Percentiles rank a stretch among this genome's conserved stretches.
Evolutionary conservation across 2,888 invertebrate species (phyloP).

Genomic region (Acrobasis repandana): DNA sequence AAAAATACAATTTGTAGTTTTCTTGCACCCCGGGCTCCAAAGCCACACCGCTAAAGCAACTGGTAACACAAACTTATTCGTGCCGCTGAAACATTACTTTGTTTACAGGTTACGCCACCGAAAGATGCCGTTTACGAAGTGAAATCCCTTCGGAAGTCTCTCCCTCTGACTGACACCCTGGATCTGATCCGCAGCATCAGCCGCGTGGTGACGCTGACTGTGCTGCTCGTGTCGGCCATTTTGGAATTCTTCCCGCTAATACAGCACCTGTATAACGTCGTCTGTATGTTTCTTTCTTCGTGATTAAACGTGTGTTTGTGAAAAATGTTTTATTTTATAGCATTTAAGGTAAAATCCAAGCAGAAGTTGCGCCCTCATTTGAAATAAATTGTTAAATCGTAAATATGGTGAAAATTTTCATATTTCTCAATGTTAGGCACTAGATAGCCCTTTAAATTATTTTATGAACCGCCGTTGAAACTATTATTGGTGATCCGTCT

Average conservation of each 20-base stretch:
- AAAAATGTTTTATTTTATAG: neutral
- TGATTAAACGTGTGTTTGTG: conserved; percentile 23
- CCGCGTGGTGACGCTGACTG: conserved; percentile 50
- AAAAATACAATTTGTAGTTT: no score
- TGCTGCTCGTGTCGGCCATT: conserved; percentile 47
- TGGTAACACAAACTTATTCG: no score
- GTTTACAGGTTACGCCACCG: conserved; percentile 63
- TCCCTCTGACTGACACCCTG: conserved; percentile 41
- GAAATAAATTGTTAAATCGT: no score
- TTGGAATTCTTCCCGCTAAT: conserved; percentile 64
- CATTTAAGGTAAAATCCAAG: no score
- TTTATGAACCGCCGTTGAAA: no score
- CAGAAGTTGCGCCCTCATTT: no score
- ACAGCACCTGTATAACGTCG: conserved; percentile 35
- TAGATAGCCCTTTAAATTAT: no score
- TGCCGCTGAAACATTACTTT: neutral
- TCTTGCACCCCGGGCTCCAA: no score
- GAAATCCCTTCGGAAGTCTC: conserved; percentile 60
- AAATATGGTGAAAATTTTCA: no score
- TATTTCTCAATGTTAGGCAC: no score
- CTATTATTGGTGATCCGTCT: no score
- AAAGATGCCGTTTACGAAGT: conserved; percentile 43
- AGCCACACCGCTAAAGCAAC: no score
- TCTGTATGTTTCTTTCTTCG: conserved; percentile 42
- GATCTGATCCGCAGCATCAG: conserved; percentile 55